Evolutionary conservation across 2,888 invertebrate species (phyloP).

Genomic region (Pachydiplax longipennis): DNA sequence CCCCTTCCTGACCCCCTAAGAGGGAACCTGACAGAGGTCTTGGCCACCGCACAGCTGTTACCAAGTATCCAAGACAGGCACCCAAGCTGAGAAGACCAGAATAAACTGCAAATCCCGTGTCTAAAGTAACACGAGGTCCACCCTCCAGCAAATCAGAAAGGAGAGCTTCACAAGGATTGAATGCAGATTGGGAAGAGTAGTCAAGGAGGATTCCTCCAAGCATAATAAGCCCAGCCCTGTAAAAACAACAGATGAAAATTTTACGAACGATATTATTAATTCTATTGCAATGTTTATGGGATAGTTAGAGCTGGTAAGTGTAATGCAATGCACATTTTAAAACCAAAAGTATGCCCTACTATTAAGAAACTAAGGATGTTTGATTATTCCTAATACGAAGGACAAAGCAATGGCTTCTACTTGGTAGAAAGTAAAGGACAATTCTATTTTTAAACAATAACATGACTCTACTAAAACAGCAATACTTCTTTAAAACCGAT

Average conservation of each 20-base stretch:
- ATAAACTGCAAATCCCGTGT: slow-evolving; percentile 54
- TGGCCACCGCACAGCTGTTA: slow-evolving; percentile 55
- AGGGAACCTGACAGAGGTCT: slow-evolving; percentile 9
- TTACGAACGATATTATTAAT: too few relatives aligned
- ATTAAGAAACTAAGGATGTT: too few relatives aligned
- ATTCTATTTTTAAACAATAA: too few relatives aligned
- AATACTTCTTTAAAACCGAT: too few relatives aligned
- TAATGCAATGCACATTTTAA: too few relatives aligned
- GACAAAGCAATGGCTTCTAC: too few relatives aligned
- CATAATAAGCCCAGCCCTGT: slow-evolving; percentile 51
- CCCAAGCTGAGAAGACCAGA: slow-evolving; percentile 56
- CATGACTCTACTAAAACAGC: too few relatives aligned
- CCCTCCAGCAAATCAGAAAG: slow-evolving; percentile 53
- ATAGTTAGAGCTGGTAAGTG: too few relatives aligned
- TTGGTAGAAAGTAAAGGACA: too few relatives aligned
- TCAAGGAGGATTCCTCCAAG: slow-evolving; percentile 54
- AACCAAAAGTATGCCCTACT: too few relatives aligned
- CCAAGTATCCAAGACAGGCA: slow-evolving; percentile 55
- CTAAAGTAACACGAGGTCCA: slow-evolving; percentile 49
- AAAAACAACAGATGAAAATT: neutral
- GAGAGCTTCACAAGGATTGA: slow-evolving; percentile 56
- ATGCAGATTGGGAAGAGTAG: slow-evolving; percentile 54
- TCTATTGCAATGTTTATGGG: too few relatives aligned
- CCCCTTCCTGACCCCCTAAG: slow-evolving; percentile 53
- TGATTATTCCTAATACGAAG: too few relatives aligned